Conservation (phyloP, 2,888 invertebrate genomes). For the Eutolmus rufibarbis region DNA sequence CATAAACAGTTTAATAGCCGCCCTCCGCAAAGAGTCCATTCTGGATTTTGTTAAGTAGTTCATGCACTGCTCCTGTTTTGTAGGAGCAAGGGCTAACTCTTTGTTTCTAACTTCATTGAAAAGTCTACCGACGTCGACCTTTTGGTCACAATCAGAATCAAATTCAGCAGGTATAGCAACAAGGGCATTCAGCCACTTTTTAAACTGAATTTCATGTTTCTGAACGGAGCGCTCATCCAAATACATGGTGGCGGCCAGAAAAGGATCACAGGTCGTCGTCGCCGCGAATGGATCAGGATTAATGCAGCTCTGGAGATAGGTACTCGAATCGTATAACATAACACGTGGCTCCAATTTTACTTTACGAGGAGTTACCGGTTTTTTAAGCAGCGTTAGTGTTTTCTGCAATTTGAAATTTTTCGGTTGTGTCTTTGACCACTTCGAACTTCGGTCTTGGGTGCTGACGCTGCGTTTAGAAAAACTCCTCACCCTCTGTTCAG, state of each 20-base stretch:
- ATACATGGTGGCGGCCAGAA: slow-evolving; percentile 71
- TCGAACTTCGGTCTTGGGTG: slow-evolving; percentile 48
- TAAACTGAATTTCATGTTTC: slow-evolving; percentile 74
- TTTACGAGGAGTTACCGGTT: slow-evolving; percentile 55
- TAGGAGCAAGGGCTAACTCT: slow-evolving; percentile 72
- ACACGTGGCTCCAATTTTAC: slow-evolving; percentile 51
- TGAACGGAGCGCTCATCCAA: slow-evolving; percentile 74
- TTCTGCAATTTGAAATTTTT: slow-evolving; percentile 55
- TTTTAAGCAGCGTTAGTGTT: slow-evolving; percentile 54
- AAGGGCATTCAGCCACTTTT: slow-evolving; percentile 80
- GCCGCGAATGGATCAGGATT: slow-evolving; percentile 66
- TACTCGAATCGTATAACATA: slow-evolving; percentile 57
- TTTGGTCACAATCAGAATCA: slow-evolving; percentile 68
- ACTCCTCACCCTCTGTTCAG: background rate
- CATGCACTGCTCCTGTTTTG: slow-evolving; percentile 74
- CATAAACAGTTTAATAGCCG: slow-evolving; percentile 71
- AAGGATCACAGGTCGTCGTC: slow-evolving; percentile 71
- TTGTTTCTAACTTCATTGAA: slow-evolving; percentile 78
- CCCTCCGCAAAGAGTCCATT: slow-evolving; percentile 71
- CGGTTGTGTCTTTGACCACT: slow-evolving; percentile 55
- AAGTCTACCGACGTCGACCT: slow-evolving; percentile 75
- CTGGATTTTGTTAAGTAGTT: slow-evolving; percentile 73
- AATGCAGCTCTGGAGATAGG: slow-evolving; percentile 60
- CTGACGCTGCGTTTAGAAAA: background rate
- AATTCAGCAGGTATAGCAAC: slow-evolving; percentile 78